Evolutionary conservation across 2,113 vertebrate species (phyloP).

Genomic region (Tachysurus vachellii): DNA sequence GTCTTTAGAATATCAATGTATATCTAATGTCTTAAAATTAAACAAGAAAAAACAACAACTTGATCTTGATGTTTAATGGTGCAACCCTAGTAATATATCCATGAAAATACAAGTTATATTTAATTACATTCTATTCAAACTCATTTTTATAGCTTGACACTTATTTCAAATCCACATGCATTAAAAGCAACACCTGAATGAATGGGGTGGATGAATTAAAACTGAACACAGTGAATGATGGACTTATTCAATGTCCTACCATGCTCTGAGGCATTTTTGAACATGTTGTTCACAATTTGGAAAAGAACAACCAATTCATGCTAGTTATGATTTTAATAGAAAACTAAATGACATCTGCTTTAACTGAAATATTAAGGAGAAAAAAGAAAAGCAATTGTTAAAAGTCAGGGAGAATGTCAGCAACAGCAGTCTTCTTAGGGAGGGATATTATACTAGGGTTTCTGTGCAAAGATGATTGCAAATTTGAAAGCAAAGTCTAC

Average conservation of each 20-base stretch:
- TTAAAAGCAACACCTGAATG: background rate
- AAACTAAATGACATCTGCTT: background rate
- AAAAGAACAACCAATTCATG: background rate
- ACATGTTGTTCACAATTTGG: background rate
- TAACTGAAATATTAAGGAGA: background rate
- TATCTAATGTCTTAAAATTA: constrained; percentile 58
- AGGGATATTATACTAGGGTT: too few relatives aligned
- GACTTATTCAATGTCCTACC: background rate
- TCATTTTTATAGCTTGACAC: background rate
- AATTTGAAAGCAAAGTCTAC: too few relatives aligned
- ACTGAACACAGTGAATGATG: background rate
- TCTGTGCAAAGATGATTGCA: too few relatives aligned
- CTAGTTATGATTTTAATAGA: background rate
- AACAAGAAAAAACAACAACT: constrained; percentile 31
- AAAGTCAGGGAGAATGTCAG: background rate
- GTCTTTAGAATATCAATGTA: constrained; percentile 6
- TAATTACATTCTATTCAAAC: background rate
- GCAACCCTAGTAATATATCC: too few relatives aligned
- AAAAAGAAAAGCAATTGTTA: background rate
- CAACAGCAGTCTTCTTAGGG: background rate
- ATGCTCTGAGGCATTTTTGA: background rate
- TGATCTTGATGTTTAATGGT: background rate
- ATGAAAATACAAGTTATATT: background rate
- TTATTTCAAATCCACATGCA: background rate
- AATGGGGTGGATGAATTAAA: background rate